Evolutionary conservation across 2,113 vertebrate species (phyloP).

Genomic region (Carlito syrichta): DNA sequence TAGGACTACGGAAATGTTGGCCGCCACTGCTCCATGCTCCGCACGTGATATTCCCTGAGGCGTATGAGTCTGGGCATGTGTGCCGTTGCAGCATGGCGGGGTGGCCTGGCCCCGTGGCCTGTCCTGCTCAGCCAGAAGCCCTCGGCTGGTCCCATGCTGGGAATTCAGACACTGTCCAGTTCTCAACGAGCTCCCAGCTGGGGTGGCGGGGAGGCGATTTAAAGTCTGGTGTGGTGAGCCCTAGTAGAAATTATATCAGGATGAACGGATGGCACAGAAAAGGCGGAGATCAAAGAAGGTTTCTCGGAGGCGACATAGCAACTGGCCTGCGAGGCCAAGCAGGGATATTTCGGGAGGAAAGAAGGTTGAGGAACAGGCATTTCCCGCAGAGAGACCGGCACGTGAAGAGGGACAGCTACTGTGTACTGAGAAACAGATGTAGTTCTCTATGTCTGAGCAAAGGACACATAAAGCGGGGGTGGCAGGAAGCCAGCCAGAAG

Average conservation of each 20-base stretch:
- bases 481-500: neutral
- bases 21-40: neutral
- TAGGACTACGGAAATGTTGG: fast-evolving
- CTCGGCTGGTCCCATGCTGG: too few relatives aligned
- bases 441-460: neutral
- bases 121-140: neutral
- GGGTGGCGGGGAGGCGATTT: neutral
- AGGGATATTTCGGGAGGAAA: fast-evolving
- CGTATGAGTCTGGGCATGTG: fast-evolving
- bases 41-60: neutral
- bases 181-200: neutral
- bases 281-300: neutral
- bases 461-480: fast-evolving
- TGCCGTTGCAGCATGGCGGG: fast-evolving
- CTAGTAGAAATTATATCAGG: neutral
- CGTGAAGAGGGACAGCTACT: neutral
- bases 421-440: too few relatives aligned
- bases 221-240: neutral
- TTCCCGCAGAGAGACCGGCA: neutral
- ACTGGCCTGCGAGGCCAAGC: fast-evolving
- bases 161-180: neutral
- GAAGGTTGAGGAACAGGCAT: fast-evolving
- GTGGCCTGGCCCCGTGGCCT: neutral
- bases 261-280: fast-evolving
- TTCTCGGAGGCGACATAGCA: neutral